Evolutionary conservation across 2,113 vertebrate genomes (phyloP), one percentile per base, ranked within the genome.

Genomic region (Scytalopus superciliaris): DNA sequence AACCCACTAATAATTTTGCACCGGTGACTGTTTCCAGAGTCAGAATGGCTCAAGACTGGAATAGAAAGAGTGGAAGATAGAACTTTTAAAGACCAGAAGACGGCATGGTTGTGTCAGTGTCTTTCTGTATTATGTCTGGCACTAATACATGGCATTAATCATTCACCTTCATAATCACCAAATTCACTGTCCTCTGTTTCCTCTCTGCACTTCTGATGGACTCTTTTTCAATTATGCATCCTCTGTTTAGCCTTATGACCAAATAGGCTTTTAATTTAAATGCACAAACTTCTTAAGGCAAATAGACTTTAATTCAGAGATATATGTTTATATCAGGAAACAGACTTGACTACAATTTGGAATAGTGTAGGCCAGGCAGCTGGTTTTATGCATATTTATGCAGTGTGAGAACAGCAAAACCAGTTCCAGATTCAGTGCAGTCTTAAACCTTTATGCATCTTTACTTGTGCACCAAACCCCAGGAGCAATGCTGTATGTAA

Each of bases 231-330:
- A 31, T 89, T 78, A 64, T 16, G 8, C n/a, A n/a, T 81, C 68
- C 90, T 75, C 49, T 92, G 47, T 66, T 93, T 96, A 92, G 49
- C 37, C 64, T 37, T 63, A 68, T 72, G 47, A 64, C 52, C 37
- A 79, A 81, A 77, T 24, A 77, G 22, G 44, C 8, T 88, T 86
- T 93, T 76, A 90, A 81, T 90, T 89, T 91, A 87, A 87, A 81
- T 18, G 5, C 31, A 75, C 33, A 21, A 67, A 2, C 23, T 84
- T 84, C 66, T 87, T 74, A 78, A 78, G 40, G 15, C n/a, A 93
- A 89, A 59, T 27, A 59, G 39, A 59, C 23, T 72, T 80, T 86
- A 74, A 70, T 86, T 89, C 80, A 70, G 50, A 90, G 63, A 80
- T 8, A 37, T 0, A 3, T 3, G 0, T 84, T 92, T 93, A 44